These are phyloP conservation scores for Ceratina calcarata DNA, from an alignment of 1,140 invertebrate genomes.

Conservation along the genomic window DNA sequence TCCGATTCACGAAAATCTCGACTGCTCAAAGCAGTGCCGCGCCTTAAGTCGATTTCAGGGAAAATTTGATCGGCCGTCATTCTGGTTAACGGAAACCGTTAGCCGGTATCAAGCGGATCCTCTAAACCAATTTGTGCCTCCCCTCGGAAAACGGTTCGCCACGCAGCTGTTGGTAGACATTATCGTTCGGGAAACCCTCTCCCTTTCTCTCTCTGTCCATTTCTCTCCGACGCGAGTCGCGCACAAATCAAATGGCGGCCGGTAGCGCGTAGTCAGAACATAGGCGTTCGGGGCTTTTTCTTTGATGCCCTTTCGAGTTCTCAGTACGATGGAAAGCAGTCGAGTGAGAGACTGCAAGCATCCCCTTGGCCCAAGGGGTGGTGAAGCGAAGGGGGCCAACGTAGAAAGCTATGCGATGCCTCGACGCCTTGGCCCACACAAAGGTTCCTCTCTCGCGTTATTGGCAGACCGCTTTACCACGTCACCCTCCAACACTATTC, in stretches of 20 bases:
- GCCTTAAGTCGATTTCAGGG: constrained; percentile 21
- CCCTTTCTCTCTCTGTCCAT: constrained; percentile 27
- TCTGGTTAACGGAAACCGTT: constrained; percentile 12
- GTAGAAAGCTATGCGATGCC: constrained; percentile 61
- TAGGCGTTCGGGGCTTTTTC: constrained; percentile 59
- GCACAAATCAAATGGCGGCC: constrained; percentile 66
- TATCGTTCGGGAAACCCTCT: constrained; percentile 52
- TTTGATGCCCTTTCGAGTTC: constrained; percentile 69
- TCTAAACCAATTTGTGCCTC: constrained; percentile 28
- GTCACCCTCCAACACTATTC: constrained; percentile 63
- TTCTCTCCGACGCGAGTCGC: not conserved
- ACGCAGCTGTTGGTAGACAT: constrained; percentile 60
- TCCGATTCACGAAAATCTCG: not conserved
- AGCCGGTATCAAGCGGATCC: constrained; percentile 19
- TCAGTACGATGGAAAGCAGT: constrained; percentile 56
- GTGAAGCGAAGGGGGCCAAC: constrained; percentile 33
- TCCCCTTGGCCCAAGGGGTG: constrained; percentile 45
- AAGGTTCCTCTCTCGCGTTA: constrained; percentile 63
- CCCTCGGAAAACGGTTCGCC: constrained; percentile 44
- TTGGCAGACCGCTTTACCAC: constrained; percentile 68
- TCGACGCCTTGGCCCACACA: constrained; percentile 64
- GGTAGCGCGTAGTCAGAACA: constrained; percentile 25
- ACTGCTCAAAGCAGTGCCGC: not conserved
- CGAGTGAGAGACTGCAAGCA: constrained; percentile 63
- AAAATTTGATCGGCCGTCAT: constrained; percentile 38